Base-by-base conservation (phyloP, 2,797 vertebrate species). In the Myotis daubentonii region DNA sequence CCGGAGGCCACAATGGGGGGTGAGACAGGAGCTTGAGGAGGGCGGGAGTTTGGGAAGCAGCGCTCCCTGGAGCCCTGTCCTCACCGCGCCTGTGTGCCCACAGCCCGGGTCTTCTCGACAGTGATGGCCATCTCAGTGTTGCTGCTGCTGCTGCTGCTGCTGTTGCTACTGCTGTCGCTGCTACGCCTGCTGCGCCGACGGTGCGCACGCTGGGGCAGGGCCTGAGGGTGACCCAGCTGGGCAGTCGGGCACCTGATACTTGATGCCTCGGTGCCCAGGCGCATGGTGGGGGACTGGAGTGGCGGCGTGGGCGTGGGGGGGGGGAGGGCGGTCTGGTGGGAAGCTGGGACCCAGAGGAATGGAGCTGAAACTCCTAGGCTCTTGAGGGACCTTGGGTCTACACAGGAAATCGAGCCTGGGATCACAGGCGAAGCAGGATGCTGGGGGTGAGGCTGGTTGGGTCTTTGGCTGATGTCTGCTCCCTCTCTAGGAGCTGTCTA, bases 181-280 rank as follows among this genome's bases (percentile, higher is more conserved):
- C 96, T 97, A 88, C 95, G 97, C 87, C 96, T 97, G 79, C 96
- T 97, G 91, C 95, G 97, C 83, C 96, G 93, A 96, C 96, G 97
- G 98, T 98, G 96, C 84, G 97, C 71, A 66, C n/a, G 17, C 95
- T 70, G 95, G 94, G 96, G 22, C 80, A 36, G 87, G 95, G 75
- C 88, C 41, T 78, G 88, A 93, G 95, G 94, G 94, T 44, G 85
- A 83, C 60, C 33, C 55, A 9, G 82, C 85, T 38, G 20, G 33
- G 66, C 66, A 38, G 66, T 36, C 25, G 38, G 94, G 87, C 13
- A 23, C 87, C 87, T 66, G 28, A n/a, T 7, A 47, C 60, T 68
- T 51, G 36, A 38, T 4, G 53, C 51, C 74, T 87, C 8, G 6
- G 68, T 85, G 82, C 38, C 71, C 74, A 1, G n/a, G 71, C 53